Conservation (phyloP, 2,113 vertebrate genomes). For the Toxotes chatareus region DNA sequence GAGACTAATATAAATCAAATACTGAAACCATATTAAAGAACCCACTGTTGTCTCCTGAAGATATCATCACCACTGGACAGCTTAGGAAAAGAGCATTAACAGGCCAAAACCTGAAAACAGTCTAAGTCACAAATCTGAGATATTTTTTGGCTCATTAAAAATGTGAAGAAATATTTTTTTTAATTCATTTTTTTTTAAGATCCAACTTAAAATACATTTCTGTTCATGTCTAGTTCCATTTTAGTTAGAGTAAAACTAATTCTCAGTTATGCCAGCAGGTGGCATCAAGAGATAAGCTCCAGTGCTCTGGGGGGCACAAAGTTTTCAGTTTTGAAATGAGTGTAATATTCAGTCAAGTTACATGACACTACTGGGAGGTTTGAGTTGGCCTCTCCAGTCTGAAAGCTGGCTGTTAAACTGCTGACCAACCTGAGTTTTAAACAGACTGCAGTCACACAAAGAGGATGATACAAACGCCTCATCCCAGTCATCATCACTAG, state of each 20-base stretch:
- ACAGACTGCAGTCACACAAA: conserved; percentile 39
- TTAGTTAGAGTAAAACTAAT: conserved; percentile 37
- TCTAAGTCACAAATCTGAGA: conserved; percentile 14
- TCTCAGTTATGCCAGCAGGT: conserved; percentile 77
- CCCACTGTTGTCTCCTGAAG: conserved; percentile 6
- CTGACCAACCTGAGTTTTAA: conserved; percentile 50
- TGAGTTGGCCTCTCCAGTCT: conserved; percentile 20
- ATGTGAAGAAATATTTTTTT: background rate
- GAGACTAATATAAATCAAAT: conserved; percentile 47
- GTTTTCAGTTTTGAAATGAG: conserved; percentile 48
- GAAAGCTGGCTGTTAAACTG: conserved; percentile 15
- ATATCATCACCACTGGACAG: background rate
- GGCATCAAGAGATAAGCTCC: conserved; percentile 56
- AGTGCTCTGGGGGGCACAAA: background rate
- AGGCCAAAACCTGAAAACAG: conserved; percentile 14
- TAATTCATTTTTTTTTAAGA: background rate
- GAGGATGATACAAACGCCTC: conserved; percentile 17
- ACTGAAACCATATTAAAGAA: conserved; percentile 39
- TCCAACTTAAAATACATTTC: conserved; percentile 1
- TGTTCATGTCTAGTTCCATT: conserved; percentile 14
- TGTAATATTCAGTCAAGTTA: conserved; percentile 34
- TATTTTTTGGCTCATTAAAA: conserved; percentile 15
- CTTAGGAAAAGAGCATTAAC: conserved; percentile 15
- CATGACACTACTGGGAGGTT: conserved; percentile 11
- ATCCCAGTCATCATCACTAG: background rate